Evolutionary conservation across 2,113 vertebrate genomes (phyloP), one percentile per base, ranked within the genome.

Genomic region (Poeciliopsis retropinna): DNA sequence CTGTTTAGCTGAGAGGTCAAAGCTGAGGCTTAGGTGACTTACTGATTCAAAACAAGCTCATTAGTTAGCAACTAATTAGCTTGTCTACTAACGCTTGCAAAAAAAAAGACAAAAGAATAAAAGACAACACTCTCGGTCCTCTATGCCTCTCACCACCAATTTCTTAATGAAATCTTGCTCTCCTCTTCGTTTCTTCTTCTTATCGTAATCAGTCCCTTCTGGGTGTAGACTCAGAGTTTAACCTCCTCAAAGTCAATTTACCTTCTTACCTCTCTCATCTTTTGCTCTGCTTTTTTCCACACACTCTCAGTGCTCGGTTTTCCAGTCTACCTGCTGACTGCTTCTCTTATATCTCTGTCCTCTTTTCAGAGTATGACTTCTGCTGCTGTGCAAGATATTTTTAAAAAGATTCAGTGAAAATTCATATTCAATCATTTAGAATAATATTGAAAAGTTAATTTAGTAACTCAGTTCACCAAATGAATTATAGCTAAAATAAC

Each of bases 241-340:
- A 91, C 89, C 89, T 91, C 86, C 85, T 87, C 88, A 92, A 91
- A 92, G 91, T 91, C 88, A 93, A 90, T 91, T 90, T 91, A 87
- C 64, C 78, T 76, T 68, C 44, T 60, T 77, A 41, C 72, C 61
- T 67, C 82, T 76, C 72, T 83, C 62, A 61, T 69, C 60, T 68
- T 74, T 32, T 39, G 30, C 72, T 73, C 70, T 61, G 30, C 76
- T 82, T 79, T 76, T 41, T 68, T 69, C 4, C 47, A 73, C 65
- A 78, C 41, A 60, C 30, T 80, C 74, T 60, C 57, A 79, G 77
- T 80, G 81, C 86, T 84, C 28, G 41, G 17, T 22, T 9, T 34
- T 60, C 68, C 67, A 76, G 82, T 83, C 64, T 80, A 54, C 65
- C 60, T 7, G 79, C 72, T 79, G 39, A 32, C 70, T 69, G 81